Percentiles rank a stretch among this genome's conserved stretches.
Conservation (phyloP, 2,113 vertebrate genomes). For the Mixornis gularis region DNA sequence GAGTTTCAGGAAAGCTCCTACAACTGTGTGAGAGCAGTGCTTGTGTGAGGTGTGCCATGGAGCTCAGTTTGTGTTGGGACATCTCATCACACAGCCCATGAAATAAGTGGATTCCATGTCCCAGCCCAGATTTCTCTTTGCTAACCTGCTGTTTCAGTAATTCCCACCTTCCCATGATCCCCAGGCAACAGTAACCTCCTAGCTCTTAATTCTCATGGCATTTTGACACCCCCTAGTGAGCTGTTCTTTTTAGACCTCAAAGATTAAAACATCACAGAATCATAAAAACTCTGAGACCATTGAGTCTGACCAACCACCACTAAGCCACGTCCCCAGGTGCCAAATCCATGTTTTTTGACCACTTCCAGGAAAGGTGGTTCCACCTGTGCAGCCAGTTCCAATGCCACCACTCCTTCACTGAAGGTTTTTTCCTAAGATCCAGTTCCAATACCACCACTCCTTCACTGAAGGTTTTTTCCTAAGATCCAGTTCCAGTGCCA, state of each 20-base stretch:
- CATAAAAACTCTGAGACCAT: neutral
- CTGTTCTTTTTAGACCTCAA: neutral
- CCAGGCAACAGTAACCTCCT: neutral
- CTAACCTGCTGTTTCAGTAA: neutral
- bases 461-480: neutral
- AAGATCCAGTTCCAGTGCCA: neutral
- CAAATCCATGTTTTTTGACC: neutral
- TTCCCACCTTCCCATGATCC: neutral
- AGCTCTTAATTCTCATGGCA: neutral
- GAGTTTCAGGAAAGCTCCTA: neutral
- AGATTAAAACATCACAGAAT: neutral
- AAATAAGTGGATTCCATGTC: neutral
- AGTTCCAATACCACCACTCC: neutral
- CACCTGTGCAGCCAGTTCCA: neutral
- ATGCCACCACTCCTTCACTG: neutral
- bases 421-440: neutral
- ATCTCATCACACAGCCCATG: neutral
- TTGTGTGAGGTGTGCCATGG: neutral
- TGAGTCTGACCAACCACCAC: neutral
- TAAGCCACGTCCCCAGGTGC: neutral
- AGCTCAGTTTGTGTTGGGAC: neutral
- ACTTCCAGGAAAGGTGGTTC: neutral
- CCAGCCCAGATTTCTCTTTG: neutral
- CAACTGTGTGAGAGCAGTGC: fast-evolving
- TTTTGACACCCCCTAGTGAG: neutral